Base-by-base conservation (phyloP, 64 coral and sea anemone genomes). In the Porites lutea region DNA sequence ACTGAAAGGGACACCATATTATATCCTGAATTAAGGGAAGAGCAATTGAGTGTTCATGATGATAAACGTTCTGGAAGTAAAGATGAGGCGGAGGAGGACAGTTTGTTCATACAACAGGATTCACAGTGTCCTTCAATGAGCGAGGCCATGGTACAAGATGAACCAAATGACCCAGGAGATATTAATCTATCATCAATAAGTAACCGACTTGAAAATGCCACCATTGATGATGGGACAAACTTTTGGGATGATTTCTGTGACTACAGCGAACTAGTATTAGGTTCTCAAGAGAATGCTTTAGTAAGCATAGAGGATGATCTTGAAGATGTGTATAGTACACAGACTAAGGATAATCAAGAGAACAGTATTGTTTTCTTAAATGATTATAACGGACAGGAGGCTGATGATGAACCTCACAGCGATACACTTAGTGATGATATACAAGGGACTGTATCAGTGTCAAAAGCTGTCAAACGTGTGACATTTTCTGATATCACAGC, bases 271-370 rank as follows among this genome's bases (percentile, higher is more conserved):
- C 18, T 52, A 13, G 20, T 72, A 2, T 15, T 72, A 3, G 64
- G 59, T 84, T 91, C 89, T 58, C 80, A 92, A 46, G 90, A 84
- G 14, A 92, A 60, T 85, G 90, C 70, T 52, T 27, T 92, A 14
- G 79, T 69, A 52, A 50, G 66, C 55, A 74, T 92, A 23, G 79
- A 73, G 48, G 90, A 63, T 21, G 90, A 92, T 73, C 78, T 82
- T 47, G 61, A 49, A 51, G 81, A 52, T 20, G 9, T 83, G 9
- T 68, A 67, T 65, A n/a, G 81, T 46, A 68, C 62, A 20, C 81
- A 22, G 6, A 19, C 62, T 48, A 4, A 50, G 3, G 22, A 83
- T 68, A 1, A 2, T 15, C 6, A 63, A 14, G 45, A 37, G 14
- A 15, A 65, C 44, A 48, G n/a, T 18, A 44, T 6, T 8, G 3